These are phyloP conservation scores for Meiosimyza platycephala DNA, from an alignment of 2,888 invertebrate species.

Conservation along the genomic window DNA sequence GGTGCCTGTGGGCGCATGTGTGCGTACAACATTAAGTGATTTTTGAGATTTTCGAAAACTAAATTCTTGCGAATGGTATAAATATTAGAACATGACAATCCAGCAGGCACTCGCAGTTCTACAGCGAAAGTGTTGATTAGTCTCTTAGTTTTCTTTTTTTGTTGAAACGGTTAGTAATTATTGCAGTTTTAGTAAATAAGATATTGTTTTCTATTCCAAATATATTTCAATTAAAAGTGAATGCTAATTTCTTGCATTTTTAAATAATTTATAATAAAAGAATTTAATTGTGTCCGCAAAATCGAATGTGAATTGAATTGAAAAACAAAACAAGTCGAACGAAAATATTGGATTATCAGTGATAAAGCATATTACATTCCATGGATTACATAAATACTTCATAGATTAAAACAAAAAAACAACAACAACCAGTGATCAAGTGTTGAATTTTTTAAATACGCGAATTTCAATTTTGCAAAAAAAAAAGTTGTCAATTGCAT, in stretches of 20 bases:
- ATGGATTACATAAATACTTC: conserved; percentile 44
- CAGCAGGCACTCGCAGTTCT: conserved; percentile 68
- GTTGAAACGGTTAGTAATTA: conserved; percentile 59
- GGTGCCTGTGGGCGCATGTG: conserved; percentile 11
- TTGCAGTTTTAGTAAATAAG: too few species aligned
- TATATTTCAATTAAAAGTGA: neutral
- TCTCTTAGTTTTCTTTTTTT: conserved; percentile 59
- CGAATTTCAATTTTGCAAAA: too few species aligned
- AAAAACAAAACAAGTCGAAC: conserved; percentile 41
- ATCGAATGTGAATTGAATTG: conserved; percentile 26
- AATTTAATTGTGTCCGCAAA: neutral
- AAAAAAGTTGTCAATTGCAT: too few species aligned
- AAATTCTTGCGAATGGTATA: conserved; percentile 62
- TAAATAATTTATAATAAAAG: conserved; percentile 2
- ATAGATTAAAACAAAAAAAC: neutral
- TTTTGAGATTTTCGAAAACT: conserved; percentile 40
- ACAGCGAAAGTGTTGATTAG: conserved; percentile 68
- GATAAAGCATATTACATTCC: conserved; percentile 31
- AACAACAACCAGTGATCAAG: neutral
- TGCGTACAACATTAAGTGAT: conserved; percentile 1
- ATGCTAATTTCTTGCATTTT: too few species aligned
- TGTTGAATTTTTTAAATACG: too few species aligned
- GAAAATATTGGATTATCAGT: conserved; percentile 31
- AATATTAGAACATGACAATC: conserved; percentile 66
- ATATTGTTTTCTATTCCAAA: conserved; percentile 1